These are phyloP conservation scores for Epizoanthus fatuus DNA, from an alignment of 92 coral and sea anemone species.

Conservation along the genomic window DNA sequence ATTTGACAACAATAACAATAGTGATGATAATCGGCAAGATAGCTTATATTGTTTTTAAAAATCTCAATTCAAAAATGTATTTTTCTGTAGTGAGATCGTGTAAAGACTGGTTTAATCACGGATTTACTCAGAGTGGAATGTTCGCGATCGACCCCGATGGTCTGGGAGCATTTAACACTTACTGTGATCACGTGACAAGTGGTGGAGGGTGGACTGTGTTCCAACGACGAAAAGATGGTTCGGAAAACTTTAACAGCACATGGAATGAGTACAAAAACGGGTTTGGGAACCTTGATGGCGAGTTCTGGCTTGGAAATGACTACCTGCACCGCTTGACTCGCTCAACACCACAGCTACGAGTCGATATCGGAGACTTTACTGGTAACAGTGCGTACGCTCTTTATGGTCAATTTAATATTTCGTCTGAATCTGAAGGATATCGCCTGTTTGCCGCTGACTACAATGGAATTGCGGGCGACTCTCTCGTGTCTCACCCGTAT, in stretches of 20 bases:
- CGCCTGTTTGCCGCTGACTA: conserved; percentile 33
- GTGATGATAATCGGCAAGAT: too few relatives aligned
- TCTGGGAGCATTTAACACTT: not conserved
- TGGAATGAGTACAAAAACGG: conserved; percentile 34
- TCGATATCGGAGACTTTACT: conserved; percentile 7
- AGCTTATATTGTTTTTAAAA: not conserved
- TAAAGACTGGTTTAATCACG: conserved; percentile 25
- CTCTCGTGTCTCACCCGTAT: not conserved
- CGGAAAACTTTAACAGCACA: conserved; percentile 18
- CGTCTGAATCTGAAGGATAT: conserved; percentile 17
- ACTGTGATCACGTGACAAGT: conserved; percentile 37
- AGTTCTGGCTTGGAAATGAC: conserved; percentile 58
- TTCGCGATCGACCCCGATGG: conserved; percentile 31
- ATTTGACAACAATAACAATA: too few relatives aligned
- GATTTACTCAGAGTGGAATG: conserved; percentile 3
- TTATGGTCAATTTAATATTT: conserved; percentile 18
- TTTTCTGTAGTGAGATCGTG: conserved; percentile 12
- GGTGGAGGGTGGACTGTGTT: conserved; percentile 54
- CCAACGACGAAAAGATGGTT: conserved; percentile 30
- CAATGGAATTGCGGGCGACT: conserved; percentile 25
- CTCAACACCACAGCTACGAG: conserved; percentile 16
- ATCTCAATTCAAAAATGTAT: not conserved
- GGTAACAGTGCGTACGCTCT: not conserved
- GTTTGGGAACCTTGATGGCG: conserved; percentile 27
- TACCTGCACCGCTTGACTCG: conserved; percentile 23